Evolutionary conservation across 1,140 invertebrate species (phyloP).

Genomic region (Thalassaphorura encarpata): DNA sequence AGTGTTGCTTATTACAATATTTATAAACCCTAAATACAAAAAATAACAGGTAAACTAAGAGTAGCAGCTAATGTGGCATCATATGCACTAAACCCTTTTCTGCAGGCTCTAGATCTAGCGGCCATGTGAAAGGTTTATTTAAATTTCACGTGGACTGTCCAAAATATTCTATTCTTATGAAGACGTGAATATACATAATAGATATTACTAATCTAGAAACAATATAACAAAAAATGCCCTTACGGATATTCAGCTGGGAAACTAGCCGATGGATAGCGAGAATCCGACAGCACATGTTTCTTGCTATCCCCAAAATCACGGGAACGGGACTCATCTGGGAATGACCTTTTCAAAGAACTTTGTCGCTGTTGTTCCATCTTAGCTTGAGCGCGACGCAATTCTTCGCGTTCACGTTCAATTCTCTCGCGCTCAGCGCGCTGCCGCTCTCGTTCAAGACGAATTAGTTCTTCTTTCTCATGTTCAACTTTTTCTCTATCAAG

Average conservation of each 20-base stretch:
- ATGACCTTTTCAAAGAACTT: slow-evolving; percentile 6
- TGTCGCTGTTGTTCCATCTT: slow-evolving; percentile 38
- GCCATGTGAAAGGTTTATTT: no score
- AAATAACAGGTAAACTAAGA: no score
- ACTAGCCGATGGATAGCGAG: not conserved
- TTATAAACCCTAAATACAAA: no score
- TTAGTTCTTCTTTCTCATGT: slow-evolving; percentile 65
- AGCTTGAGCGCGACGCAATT: slow-evolving; percentile 64
- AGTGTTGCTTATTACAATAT: no score
- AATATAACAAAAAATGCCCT: not conserved
- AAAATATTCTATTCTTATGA: no score
- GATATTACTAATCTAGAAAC: not conserved
- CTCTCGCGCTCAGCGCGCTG: slow-evolving; percentile 71
- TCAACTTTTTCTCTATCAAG: slow-evolving; percentile 65
- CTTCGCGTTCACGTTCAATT: slow-evolving; percentile 67
- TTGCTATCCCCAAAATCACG: not conserved
- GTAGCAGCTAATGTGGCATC: no score
- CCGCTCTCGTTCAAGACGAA: slow-evolving; percentile 66
- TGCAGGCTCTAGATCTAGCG: no score
- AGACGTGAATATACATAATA: not conserved
- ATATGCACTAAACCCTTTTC: no score
- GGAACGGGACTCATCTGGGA: not conserved
- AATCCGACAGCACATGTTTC: not conserved
- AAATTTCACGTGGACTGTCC: no score
- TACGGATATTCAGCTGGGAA: not conserved